Conservation (phyloP, 2,888 invertebrate species). For the Phragmatobia fuliginosa region DNA sequence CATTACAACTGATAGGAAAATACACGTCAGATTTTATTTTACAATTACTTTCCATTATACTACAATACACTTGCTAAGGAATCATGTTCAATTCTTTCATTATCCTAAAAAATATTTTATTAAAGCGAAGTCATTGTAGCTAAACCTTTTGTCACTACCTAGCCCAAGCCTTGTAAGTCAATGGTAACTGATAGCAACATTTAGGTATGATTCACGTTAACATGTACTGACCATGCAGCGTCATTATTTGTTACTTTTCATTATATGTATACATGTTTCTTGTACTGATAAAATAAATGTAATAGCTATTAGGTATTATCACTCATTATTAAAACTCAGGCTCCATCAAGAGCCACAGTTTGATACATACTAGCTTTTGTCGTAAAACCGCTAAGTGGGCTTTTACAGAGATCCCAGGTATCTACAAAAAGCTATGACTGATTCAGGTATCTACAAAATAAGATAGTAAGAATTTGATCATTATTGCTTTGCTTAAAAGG, state of each 20-base stretch:
- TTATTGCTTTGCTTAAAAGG: background rate
- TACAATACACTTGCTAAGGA: background rate
- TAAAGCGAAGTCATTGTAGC: background rate
- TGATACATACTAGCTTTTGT: constrained; percentile 60
- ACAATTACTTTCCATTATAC: background rate
- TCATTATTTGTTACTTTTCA: background rate
- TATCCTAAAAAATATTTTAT: background rate
- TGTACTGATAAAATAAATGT: background rate
- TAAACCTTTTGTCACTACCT: background rate
- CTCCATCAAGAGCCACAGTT: background rate
- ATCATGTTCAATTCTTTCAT: background rate
- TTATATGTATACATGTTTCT: background rate
- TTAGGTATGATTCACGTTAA: background rate
- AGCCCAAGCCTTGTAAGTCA: constrained; percentile 2
- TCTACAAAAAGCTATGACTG: constrained; percentile 24
- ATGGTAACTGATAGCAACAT: background rate
- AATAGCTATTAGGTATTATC: background rate
- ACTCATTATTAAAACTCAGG: background rate
- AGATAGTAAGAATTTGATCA: background rate
- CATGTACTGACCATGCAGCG: background rate
- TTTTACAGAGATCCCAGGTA: constrained; percentile 23
- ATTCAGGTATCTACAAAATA: too few relatives aligned
- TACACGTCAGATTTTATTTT: constrained; percentile 30
- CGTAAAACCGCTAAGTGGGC: constrained; percentile 57
- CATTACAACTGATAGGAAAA: background rate